Evolutionary conservation across 1,140 invertebrate species (phyloP).

Genomic region (Hesperophylax magnus): DNA sequence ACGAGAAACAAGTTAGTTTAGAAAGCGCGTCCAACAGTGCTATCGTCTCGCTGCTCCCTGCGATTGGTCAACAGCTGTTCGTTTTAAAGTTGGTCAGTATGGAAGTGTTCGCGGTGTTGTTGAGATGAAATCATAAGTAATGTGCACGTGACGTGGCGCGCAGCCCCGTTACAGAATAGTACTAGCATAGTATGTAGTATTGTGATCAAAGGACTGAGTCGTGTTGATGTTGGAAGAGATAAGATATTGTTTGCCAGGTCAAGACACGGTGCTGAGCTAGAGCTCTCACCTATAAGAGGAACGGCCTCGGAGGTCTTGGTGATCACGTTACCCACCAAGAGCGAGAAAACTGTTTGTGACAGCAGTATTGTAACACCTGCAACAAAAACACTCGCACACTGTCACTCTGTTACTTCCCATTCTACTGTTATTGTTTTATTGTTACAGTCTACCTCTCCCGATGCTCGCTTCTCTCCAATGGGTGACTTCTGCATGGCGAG

Average conservation of each 20-base stretch:
- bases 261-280: slow-evolving; percentile 56
- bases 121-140: slow-evolving; percentile 25
- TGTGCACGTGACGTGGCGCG: slow-evolving; percentile 36
- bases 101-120: slow-evolving; percentile 1
- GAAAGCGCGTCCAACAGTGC: slow-evolving; percentile 42
- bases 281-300: slow-evolving; percentile 92
- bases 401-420: slow-evolving; percentile 46
- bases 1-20: slow-evolving; percentile 6
- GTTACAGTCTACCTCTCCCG: too few relatives aligned
- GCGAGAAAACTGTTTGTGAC: slow-evolving; percentile 98
- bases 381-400: slow-evolving; percentile 72
- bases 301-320: slow-evolving; percentile 98
- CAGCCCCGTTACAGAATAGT: not conserved
- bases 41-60: slow-evolving; percentile 54
- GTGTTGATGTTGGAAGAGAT: slow-evolving; percentile 50
- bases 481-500: not conserved
- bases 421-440: not conserved
- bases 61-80: too few relatives aligned
- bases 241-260: slow-evolving; percentile 50
- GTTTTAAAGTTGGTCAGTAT: not conserved
- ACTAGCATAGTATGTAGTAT: slow-evolving; percentile 18
- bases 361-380: slow-evolving; percentile 99
- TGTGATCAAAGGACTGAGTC: slow-evolving; percentile 46
- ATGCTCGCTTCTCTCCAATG: not conserved
- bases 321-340: slow-evolving; percentile 96